Evolutionary conservation across 1,140 invertebrate genomes (phyloP).

Genomic region (Penaeus japonicus): DNA sequence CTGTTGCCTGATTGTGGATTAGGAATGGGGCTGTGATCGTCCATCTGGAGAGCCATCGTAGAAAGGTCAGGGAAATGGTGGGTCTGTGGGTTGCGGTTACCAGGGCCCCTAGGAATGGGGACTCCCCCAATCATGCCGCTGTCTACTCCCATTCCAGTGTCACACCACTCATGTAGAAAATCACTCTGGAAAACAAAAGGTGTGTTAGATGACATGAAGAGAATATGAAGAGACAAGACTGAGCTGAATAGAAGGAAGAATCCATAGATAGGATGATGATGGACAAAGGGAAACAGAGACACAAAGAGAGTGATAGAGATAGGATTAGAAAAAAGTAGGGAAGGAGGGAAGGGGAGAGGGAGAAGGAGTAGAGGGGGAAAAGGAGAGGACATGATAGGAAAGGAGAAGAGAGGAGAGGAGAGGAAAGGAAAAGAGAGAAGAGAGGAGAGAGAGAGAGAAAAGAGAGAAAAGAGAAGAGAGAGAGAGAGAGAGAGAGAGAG

Average conservation of each 20-base stretch:
- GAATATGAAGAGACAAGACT: no score
- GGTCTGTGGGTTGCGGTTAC: not conserved
- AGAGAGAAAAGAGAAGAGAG: no score
- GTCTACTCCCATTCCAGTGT: slow-evolving; percentile 26
- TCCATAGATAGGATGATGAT: not conserved
- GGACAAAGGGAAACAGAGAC: not conserved
- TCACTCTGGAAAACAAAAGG: slow-evolving; percentile 37
- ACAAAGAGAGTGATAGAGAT: not conserved
- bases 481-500: no score
- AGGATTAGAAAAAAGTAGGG: not conserved
- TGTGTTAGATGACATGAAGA: no score
- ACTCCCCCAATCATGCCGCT: slow-evolving; percentile 22
- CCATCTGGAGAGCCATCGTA: slow-evolving; percentile 36
- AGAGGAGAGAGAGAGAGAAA: no score
- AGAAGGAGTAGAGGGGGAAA: no score
- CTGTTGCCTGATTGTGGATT: not conserved
- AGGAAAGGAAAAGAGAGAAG: no score
- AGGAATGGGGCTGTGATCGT: slow-evolving; percentile 34
- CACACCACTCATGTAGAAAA: slow-evolving; percentile 36
- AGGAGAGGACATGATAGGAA: no score
- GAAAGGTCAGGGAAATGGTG: slow-evolving; percentile 32
- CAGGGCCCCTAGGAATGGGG: slow-evolving; percentile 39
- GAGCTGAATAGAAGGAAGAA: no score
- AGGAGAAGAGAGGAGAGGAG: no score
- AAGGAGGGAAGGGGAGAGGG: not conserved